Conservation (phyloP, 2,797 vertebrate genomes). For the Myotis planiceps region DNA sequence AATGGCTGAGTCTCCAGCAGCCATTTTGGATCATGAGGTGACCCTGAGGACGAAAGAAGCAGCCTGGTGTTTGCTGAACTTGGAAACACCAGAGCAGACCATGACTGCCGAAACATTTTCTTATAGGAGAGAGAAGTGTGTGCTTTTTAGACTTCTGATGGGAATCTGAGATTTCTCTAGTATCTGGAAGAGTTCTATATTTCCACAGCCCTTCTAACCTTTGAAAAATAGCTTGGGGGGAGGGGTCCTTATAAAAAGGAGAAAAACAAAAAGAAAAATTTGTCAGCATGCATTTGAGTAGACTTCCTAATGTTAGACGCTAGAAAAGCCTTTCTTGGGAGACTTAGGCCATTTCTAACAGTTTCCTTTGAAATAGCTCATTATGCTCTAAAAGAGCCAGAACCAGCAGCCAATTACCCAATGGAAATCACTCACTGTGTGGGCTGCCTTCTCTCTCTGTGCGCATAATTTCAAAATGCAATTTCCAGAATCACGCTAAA, state of each 20-base stretch:
- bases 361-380: conserved; percentile 76
- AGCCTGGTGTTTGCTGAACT: neutral
- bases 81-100: neutral
- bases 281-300: conserved; percentile 16
- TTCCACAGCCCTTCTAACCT: neutral
- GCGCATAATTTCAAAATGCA: conserved; percentile 79
- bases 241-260: conserved; percentile 18
- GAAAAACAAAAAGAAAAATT: conserved; percentile 57
- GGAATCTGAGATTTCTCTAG: conserved; percentile 27
- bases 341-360: conserved; percentile 69
- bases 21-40: neutral
- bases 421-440: conserved; percentile 72
- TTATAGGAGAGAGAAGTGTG: neutral
- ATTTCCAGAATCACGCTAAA: conserved; percentile 80
- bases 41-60: neutral
- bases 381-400: conserved; percentile 75
- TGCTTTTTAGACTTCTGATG: neutral
- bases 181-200: neutral
- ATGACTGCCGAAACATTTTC: neutral
- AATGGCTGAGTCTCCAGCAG: neutral
- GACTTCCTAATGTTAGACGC: conserved; percentile 19
- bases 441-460: conserved; percentile 67
- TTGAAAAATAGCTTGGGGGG: conserved; percentile 15
- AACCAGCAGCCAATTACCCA: conserved; percentile 78
- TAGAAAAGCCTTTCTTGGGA: conserved; percentile 68